Conservation (phyloP, 2,888 invertebrate genomes). For the Ophion ventricosus region DNA sequence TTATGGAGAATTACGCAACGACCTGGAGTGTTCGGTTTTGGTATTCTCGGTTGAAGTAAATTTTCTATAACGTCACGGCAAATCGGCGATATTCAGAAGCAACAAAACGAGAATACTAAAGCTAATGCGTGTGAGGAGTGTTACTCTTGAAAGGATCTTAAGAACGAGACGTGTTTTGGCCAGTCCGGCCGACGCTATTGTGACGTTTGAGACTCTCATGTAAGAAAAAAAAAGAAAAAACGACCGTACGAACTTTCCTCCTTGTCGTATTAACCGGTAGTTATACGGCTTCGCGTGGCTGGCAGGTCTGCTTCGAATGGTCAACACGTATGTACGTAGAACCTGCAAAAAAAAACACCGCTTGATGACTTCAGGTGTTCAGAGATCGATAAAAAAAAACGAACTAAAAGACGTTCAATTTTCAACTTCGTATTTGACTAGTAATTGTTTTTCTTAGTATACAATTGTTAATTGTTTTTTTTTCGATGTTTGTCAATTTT, state of each 20-base stretch:
- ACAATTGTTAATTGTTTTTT: no score
- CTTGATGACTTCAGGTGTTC: constrained; percentile 4
- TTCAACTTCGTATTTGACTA: not conserved
- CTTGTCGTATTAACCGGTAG: constrained; percentile 39
- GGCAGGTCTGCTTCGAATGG: constrained; percentile 17
- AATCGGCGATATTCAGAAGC: constrained; percentile 33
- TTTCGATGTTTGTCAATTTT: no score
- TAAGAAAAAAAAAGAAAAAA: constrained; percentile 16
- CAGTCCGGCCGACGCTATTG: constrained; percentile 37
- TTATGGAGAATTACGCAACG: constrained; percentile 52
- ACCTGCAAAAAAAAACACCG: not conserved
- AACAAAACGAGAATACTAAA: constrained; percentile 32
- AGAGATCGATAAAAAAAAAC: not conserved
- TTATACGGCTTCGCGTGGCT: constrained; percentile 38
- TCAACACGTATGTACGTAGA: constrained; percentile 14
- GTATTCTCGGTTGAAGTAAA: constrained; percentile 15
- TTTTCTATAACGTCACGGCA: constrained; percentile 30
- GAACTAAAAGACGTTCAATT: not conserved
- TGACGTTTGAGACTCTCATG: constrained; percentile 23
- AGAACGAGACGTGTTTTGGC: constrained; percentile 10
- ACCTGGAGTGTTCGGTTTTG: constrained; percentile 1
- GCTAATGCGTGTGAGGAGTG: not conserved
- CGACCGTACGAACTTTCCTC: constrained; percentile 37
- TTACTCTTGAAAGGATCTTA: constrained; percentile 9
- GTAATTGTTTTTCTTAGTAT: not conserved